phyloP scores from a whole-genome alignment of 1,140 invertebrate genomes.

The Cryptotermes secundus region DNA sequence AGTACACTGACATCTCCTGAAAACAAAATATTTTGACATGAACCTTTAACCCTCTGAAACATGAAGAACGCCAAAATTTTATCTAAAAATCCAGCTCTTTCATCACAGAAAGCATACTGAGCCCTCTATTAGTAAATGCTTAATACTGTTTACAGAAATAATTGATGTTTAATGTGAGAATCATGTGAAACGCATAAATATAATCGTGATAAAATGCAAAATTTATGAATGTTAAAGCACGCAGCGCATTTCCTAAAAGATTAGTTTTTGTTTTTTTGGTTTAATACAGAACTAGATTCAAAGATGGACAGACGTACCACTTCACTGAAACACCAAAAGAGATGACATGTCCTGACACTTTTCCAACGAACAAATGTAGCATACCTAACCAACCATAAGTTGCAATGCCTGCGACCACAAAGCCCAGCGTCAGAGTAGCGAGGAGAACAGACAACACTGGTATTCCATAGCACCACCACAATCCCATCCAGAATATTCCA shows the following conservation, averaged over 20 bases:
- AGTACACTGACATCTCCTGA: conserved; percentile 58
- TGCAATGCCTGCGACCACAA: conserved; percentile 48
- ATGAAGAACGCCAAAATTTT: no score
- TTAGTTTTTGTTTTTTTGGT: no score
- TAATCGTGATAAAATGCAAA: no score
- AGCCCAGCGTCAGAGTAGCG: conserved; percentile 55
- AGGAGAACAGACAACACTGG: conserved; percentile 58
- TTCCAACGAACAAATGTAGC: not conserved
- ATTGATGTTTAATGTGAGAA: no score
- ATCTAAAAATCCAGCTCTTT: no score
- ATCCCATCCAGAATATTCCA: conserved; percentile 52
- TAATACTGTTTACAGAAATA: no score
- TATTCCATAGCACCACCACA: conserved; percentile 57
- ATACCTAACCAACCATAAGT: conserved; percentile 42
- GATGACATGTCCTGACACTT: no score
- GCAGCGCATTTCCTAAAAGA: no score
- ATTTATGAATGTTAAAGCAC: not conserved
- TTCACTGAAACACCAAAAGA: not conserved
- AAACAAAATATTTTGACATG: conserved; percentile 47
- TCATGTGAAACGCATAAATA: no score
- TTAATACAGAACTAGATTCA: no score
- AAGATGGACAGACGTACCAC: not conserved
- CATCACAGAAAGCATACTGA: not conserved
- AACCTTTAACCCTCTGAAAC: not conserved
- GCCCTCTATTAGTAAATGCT: not conserved